These are phyloP conservation scores for Drosophila formosana DNA, from an alignment of 2,888 invertebrate genomes.

Conservation along the genomic window DNA sequence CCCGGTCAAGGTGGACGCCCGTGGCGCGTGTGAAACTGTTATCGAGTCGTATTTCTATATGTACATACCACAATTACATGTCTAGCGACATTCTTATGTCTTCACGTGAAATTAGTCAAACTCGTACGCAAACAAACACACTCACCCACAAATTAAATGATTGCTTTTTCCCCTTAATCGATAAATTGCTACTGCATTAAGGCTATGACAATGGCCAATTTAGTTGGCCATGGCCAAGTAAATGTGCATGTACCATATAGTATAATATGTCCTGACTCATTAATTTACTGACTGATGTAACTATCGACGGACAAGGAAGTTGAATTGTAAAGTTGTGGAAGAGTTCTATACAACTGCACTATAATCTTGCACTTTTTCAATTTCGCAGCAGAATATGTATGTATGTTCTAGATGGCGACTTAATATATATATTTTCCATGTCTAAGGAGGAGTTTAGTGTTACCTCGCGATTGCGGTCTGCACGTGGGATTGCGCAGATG, in stretches of 20 bases:
- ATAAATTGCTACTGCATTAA: conserved; percentile 55
- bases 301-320: too few species aligned
- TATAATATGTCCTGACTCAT: too few species aligned
- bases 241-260: conserved; percentile 3
- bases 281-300: too few species aligned
- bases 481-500: too few species aligned
- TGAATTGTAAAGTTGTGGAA: too few species aligned
- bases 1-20: conserved; percentile 52
- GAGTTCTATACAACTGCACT: too few species aligned
- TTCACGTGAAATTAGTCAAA: conserved; percentile 48
- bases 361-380: too few species aligned
- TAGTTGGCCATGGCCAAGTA: conserved; percentile 22
- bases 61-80: conserved; percentile 52
- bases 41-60: conserved; percentile 32
- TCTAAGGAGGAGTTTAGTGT: too few species aligned
- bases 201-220: conserved; percentile 28
- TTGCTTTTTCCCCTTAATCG: conserved; percentile 42
- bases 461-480: too few species aligned
- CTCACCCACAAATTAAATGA: conserved; percentile 14
- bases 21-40: conserved; percentile 57
- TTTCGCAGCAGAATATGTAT: too few species aligned
- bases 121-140: conserved; percentile 11
- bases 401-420: too few species aligned
- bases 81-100: conserved; percentile 70
- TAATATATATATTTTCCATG: too few species aligned